Evolutionary conservation across 2,888 invertebrate species (phyloP), one percentile per base, ranked within the genome.

Genomic region (Thelaira solivaga): DNA sequence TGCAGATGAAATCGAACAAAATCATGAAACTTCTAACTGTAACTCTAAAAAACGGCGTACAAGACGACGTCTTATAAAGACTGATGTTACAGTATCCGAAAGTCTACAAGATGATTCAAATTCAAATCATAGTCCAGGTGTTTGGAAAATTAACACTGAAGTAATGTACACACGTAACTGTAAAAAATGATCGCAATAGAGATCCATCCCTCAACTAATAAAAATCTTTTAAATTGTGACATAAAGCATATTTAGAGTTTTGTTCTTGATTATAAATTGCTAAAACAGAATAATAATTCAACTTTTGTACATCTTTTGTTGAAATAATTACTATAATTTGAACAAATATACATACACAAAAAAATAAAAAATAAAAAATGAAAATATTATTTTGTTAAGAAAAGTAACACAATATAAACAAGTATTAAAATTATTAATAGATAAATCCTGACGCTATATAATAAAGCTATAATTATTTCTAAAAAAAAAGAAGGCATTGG

Each of bases 21-120:
- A 72, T 10, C 45, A 71, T 8, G 31, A 41, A 59, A 31, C 8
- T 39, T 67, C 80, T 71, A 76, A 61, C 64, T 47, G 22, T 29
- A 7, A 62, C 55, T 18, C 43, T 41, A 80, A 71, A 61, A 83
- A 85, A 80, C 86, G 86, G 61, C 86, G 85, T 18, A 83, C 86
- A 3, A 84, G 87, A 67, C 87, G 86, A 78, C 84, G 86, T 79
- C 83, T 88, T 51, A 82, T 85, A 80, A 87, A 88, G 86, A 88
- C 86, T 88, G 88, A 86, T 80, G 29, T 80, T 80, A 31, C 49
- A 65, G 34, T 55, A 45, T n/a, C 67, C 22, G 69, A 65, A 31
- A 53, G 69, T 55, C 59, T 65, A 45, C 45, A 69, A 36, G 76
- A 71, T 55, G 85, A 85, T 67, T 86, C 85, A 67, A 86, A 84